Percentiles rank a stretch among this genome's conserved stretches.
Conservation (phyloP, 2,797 vertebrate species). For the Ceryle rudis region DNA sequence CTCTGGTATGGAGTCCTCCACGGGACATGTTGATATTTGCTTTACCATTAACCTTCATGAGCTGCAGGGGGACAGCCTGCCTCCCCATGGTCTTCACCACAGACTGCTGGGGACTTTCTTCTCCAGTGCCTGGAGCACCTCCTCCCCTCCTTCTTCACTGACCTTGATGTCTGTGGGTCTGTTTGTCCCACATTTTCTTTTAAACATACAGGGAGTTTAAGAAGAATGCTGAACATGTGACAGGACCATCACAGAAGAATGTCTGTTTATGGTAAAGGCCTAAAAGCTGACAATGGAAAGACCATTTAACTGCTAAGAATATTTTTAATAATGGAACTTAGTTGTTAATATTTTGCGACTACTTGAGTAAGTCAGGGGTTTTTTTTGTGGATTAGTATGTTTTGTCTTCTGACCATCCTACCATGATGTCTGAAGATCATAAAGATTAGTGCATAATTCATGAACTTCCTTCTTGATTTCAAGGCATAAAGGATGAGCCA, state of each 20-base stretch:
- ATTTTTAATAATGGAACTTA: neutral
- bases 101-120: neutral
- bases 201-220: neutral
- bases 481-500: neutral
- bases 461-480: neutral
- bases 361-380: neutral
- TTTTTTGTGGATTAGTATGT: neutral
- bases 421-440: neutral
- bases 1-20: fast-evolving
- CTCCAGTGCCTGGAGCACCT: neutral
- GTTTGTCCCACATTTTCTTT: neutral
- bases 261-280: neutral
- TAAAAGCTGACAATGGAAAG: neutral
- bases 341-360: neutral
- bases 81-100: neutral
- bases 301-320: neutral
- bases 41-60: neutral
- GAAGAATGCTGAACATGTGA: neutral
- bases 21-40: neutral
- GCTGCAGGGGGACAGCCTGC: neutral
- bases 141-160: neutral
- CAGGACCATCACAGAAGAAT: neutral
- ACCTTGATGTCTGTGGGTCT: neutral
- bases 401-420: neutral
- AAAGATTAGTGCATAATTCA: neutral